phyloP scores from a whole-genome alignment of 2,113 vertebrate species.

The Percopsis transmontana region DNA sequence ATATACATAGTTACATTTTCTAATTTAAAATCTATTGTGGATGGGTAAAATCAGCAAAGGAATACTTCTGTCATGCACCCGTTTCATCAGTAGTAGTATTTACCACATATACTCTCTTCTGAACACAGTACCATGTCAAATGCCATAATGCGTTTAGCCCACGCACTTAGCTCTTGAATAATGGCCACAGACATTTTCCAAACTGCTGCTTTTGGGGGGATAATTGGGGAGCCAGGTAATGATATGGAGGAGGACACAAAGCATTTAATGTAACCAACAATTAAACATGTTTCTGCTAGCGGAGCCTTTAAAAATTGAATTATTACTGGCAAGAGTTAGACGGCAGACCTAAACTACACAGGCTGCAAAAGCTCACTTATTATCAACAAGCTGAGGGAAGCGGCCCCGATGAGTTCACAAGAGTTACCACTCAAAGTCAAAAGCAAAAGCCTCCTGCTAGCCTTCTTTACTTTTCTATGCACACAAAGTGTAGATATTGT shows the following conservation, averaged over 20 bases:
- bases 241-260: constrained; percentile 36
- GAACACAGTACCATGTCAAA: no score
- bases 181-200: constrained; percentile 31
- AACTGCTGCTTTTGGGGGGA: constrained; percentile 41
- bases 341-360: constrained; percentile 19
- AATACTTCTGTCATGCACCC: no score
- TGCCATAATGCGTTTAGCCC: constrained; percentile 15
- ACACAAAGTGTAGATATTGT: neutral
- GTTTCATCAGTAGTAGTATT: no score
- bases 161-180: constrained; percentile 35
- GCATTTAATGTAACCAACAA: constrained; percentile 50
- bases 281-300: constrained; percentile 43
- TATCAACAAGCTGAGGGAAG: no score
- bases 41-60: no score
- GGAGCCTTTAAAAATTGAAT: constrained; percentile 35
- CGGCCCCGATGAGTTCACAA: no score
- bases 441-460: no score
- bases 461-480: no score
- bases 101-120: no score
- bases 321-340: constrained; percentile 20
- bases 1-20: no score
- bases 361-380: constrained; percentile 20
- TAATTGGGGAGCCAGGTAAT: constrained; percentile 46
- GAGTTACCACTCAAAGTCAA: no score
- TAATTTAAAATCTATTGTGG: no score